Evolutionary conservation across 1,140 invertebrate species (phyloP), one percentile per base, ranked within the genome.

Genomic region (Plodia interpunctella): DNA sequence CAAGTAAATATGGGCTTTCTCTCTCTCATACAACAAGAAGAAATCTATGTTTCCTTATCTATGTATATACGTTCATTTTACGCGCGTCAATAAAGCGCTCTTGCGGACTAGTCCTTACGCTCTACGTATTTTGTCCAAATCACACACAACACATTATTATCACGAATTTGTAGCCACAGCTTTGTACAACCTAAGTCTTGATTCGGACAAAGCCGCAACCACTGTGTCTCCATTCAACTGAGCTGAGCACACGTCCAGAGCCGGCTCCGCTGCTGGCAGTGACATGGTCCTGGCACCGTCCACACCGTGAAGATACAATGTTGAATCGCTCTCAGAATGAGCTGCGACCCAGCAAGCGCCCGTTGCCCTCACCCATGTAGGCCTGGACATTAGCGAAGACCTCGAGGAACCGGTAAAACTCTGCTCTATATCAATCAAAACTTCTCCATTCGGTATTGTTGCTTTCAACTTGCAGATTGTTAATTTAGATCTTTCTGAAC

Each of bases 231-330:
- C 90, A 20, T 83, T 80, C 11, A 87, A 18, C 0, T 80, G 76
- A 20, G 94, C 87, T 0, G 92, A 87, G 68, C 92, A 92, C 1
- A 94, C 90, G 66, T 96, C 94, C 35, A 95, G 78, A 10, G 94
- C 90, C 0, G 92, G 89, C 56, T 93, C 93, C 13, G 90, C 87
- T 1, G 92, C 90, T 0, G 91, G 90, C 51, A 95, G 65, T 1
- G 84, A 90, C 38, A 93, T 76, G 8, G 92, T 87, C 57, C 92
- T 87, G 0, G 92, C 91, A 1, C 88, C 92, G 3, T 92, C 90
- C 30, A 93, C 76, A 72, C 94, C 94, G 91, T 95, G 95, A 0
- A 96, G 72, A 60, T 90, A 91, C 21, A 95, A 76, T 19, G 88
- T 83, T 5, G 91, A 92, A 0, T 76, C 90, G 58, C 91, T 92